Evolutionary conservation across 1,140 invertebrate genomes (phyloP), one percentile per base, ranked within the genome.

Genomic region (Paramacrobiotus metropolitanus): DNA sequence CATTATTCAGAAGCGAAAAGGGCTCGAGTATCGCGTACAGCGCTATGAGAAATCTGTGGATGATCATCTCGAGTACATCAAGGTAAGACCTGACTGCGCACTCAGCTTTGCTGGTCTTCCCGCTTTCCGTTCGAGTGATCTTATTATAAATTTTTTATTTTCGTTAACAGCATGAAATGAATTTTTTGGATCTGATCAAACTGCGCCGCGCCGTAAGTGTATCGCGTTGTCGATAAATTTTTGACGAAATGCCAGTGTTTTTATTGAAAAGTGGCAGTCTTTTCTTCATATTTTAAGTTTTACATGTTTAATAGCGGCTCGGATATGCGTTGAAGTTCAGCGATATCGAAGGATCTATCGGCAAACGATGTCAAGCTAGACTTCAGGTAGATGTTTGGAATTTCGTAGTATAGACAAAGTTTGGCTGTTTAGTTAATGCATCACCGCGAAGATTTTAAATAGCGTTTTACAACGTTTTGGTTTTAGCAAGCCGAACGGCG

Each of bases 11-110:
- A 83, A 81, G 68, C 72, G 81, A 20, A 81, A 80, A 66, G 77
- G 79, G 62, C 80, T 78, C 71, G 83, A 85, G 69, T 83, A 84
- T 65, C 82, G 79, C 72, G 75, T 85, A 62, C 79, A 83, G 66
- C 73, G 80, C 62, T 73, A 74, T 66, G 75, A 76, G 1, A 84
- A 83, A 71, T 71, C 71, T 28, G 83, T 84, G 71, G 79, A 83
- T 66, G 82, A 85, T 69, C 83, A 77, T 70, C 71, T 83, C 9
- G 74, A 77, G 61, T 85, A 85, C 65, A 82, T 85, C 65, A 77
- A 81, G 59, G 66, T 65, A 60, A 62, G 48, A 55, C 15, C 15
- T 55, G 24, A 20, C 15, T 20, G 4, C 24, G 48, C 4, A 20
- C 28, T 4, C 24, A 20, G 15, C 20, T 21, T 4, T 31, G 34